A percentile compares a stretch with the other conserved stretches of the same genome.
These are phyloP conservation scores for Heliconius congener DNA, from an alignment of 1,140 invertebrate species.

Conservation along the genomic window DNA sequence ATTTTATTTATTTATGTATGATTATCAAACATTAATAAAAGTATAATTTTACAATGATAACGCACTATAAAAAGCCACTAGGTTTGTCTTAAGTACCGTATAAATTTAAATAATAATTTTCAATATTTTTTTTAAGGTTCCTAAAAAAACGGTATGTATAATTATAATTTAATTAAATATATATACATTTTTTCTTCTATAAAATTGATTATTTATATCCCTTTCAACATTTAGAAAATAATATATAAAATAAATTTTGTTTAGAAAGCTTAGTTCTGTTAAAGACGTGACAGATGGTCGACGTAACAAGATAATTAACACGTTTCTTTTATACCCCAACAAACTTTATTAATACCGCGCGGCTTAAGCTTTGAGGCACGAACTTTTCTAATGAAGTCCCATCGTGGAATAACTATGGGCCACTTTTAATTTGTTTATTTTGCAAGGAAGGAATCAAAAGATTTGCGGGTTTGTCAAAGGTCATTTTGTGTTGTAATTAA, in stretches of 20 bases:
- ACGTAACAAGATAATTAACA: constrained; percentile 73
- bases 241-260: background rate
- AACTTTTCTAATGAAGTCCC: constrained; percentile 80
- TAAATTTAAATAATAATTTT: too few relatives aligned
- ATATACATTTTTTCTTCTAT: background rate
- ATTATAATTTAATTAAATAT: background rate
- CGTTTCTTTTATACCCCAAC: constrained; percentile 74
- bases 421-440: constrained; percentile 77
- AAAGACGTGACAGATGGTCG: constrained; percentile 54
- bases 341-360: constrained; percentile 79
- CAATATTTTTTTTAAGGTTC: too few relatives aligned
- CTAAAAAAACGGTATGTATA: too few relatives aligned
- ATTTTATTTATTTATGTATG: too few relatives aligned
- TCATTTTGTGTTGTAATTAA: constrained; percentile 13
- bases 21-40: too few relatives aligned
- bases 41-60: too few relatives aligned
- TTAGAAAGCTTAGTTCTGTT: background rate
- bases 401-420: constrained; percentile 71
- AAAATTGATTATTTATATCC: background rate
- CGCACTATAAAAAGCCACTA: too few relatives aligned
- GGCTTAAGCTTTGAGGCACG: constrained; percentile 76
- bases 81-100: too few relatives aligned
- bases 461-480: constrained; percentile 29
- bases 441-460: constrained; percentile 56
- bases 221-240: background rate